Conservation (phyloP, 2,113 vertebrate species). For the Marmota monax region DNA sequence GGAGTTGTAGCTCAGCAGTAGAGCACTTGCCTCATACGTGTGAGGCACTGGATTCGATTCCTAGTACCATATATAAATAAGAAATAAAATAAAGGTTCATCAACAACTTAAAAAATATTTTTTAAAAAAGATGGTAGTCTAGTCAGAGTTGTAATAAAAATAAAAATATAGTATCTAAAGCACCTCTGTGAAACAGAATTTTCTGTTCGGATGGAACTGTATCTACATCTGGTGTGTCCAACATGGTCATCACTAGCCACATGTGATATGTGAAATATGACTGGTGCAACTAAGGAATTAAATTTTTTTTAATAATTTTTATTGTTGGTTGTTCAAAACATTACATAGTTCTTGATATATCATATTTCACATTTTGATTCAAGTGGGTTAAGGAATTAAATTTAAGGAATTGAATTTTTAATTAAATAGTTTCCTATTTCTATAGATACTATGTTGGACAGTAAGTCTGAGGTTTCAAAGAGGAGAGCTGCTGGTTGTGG, state of each 20-base stretch:
- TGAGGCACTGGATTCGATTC: too few species aligned
- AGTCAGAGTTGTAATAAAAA: constrained; percentile 41
- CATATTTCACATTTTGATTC: too few species aligned
- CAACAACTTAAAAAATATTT: too few species aligned
- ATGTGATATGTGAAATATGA: constrained; percentile 30
- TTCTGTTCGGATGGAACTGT: background rate
- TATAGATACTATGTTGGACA: constrained; percentile 4
- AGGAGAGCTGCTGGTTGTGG: background rate
- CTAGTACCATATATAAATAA: too few species aligned
- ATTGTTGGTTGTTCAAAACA: too few species aligned
- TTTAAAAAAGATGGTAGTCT: background rate
- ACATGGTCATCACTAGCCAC: background rate
- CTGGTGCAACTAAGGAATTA: constrained; percentile 17
- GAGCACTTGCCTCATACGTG: too few species aligned
- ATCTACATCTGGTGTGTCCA: background rate
- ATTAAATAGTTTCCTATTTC: constrained; percentile 37
- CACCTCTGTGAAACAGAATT: constrained; percentile 43
- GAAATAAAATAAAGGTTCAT: too few species aligned
- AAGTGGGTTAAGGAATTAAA: background rate
- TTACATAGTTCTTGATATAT: too few species aligned
- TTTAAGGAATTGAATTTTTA: constrained; percentile 51
- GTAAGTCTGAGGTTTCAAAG: background rate
- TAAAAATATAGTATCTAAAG: background rate
- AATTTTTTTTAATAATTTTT: background rate
- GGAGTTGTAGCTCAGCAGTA: too few species aligned